phyloP scores from a whole-genome alignment of 1,140 invertebrate genomes.

The Caerostris extrusa region DNA sequence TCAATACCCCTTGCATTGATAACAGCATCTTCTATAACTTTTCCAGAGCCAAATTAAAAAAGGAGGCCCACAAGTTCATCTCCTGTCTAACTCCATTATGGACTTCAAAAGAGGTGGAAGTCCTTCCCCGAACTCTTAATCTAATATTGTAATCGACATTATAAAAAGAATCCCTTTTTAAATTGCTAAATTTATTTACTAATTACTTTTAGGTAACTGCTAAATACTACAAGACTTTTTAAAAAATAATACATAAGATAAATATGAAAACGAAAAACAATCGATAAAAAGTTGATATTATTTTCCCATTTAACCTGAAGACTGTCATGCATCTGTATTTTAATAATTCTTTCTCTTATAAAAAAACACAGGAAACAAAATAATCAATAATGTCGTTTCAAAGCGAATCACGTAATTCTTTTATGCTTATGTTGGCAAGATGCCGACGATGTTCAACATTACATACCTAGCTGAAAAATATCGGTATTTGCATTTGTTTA shows the following conservation, averaged over 20 bases:
- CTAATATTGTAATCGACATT: no score
- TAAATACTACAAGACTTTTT: no score
- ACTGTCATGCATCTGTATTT: conserved; percentile 18
- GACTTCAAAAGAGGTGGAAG: no score
- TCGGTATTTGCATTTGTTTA: conserved; percentile 65
- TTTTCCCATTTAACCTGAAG: neutral
- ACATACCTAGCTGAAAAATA: conserved; percentile 43
- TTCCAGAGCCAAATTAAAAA: no score
- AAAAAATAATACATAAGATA: neutral
- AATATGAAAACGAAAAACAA: neutral
- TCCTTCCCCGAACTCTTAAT: no score
- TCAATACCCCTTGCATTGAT: no score
- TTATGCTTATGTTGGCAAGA: conserved; percentile 71
- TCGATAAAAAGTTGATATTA: neutral
- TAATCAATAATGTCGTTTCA: conserved; percentile 63
- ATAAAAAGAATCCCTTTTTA: no score
- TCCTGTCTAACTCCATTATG: no score
- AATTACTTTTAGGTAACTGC: no score
- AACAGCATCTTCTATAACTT: no score
- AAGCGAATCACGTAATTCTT: conserved; percentile 65
- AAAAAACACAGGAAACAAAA: conserved; percentile 18
- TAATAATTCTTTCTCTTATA: conserved; percentile 49
- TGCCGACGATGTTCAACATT: conserved; percentile 41
- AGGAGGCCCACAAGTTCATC: no score
- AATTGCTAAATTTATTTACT: no score